Base-by-base conservation (phyloP, 2,797 vertebrate genomes). In the Kryptolebias ocellatus region DNA sequence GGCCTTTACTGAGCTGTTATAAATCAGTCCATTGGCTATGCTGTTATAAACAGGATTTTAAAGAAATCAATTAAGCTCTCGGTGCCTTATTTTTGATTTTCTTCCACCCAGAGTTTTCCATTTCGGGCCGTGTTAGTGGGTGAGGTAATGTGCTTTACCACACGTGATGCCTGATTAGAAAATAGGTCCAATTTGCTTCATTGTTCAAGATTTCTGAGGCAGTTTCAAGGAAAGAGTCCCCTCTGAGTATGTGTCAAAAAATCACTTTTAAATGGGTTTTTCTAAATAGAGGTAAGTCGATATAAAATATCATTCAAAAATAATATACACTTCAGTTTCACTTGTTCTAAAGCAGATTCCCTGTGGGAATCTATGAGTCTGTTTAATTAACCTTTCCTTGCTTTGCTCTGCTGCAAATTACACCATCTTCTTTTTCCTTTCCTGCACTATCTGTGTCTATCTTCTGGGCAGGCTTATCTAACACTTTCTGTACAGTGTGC, bases 21-120 rank as follows among this genome's bases (percentile, higher is more conserved):
- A 74, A 90, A 78, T 87, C 81, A 89, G 74, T 75, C 74, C 83
- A 74, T 82, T 83, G 78, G 80, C 83, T 87, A 70, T 82, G 77
- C 79, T 70, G 72, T 83, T 83, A 79, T 80, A 81, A 87, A 89
- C 81, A 83, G 84, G 77, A 81, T 86, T 83, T 75, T 4, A 24
- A 45, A 62, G 46, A 83, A 84, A 88, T 89, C 83, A 87, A 88
- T 90, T 89, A 83, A 79, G 70, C 61, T 60, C 56, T 81, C 60
- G 74, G 66, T 83, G 80, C 76, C 77, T 73, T 58, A 79, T 80
- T 74, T 89, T 86, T 88, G 81, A 89, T 84, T 78, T 24, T 86
- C 78, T 84, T 66, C 68, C 76, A 83, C 76, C 79, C 77, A 83
- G 78, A 83, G 80, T 87, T 82, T 72, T 81, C 74, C 67, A 79